Evolutionary conservation across 2,113 vertebrate genomes (phyloP).

Genomic region (Oncorhynchus tshawytscha): DNA sequence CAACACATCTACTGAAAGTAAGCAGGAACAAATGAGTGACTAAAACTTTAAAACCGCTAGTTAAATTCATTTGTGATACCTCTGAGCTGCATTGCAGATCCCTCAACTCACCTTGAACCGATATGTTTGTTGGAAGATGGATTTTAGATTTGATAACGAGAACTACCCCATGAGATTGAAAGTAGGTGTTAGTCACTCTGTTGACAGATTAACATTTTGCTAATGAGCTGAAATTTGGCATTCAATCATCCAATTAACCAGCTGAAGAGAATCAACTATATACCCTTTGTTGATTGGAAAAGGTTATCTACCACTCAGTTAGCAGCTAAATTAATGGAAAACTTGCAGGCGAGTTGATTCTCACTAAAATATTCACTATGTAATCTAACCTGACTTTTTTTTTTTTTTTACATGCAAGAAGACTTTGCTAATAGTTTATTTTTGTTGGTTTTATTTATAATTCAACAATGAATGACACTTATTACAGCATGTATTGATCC

Average conservation of each 20-base stretch:
- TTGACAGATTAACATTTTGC: not conserved
- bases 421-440: constrained; percentile 31
- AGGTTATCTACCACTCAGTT: not conserved
- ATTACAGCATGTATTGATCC: constrained; percentile 56
- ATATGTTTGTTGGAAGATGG: constrained; percentile 1
- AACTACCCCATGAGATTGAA: not conserved
- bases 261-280: not conserved
- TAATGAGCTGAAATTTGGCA: too few species aligned
- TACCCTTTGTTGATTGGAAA: not conserved
- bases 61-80: not conserved
- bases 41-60: not conserved
- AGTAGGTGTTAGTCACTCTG: too few species aligned
- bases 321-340: not conserved
- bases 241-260: not conserved
- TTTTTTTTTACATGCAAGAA: not conserved
- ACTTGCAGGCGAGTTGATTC: too few species aligned
- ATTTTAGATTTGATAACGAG: not conserved
- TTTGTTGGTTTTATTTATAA: constrained; percentile 51
- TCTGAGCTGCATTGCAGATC: not conserved
- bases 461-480: constrained; percentile 66
- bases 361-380: not conserved
- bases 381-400: too few species aligned
- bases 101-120: constrained; percentile 30
- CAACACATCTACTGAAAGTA: too few species aligned
- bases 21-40: too few species aligned